A percentile compares a stretch with the other conserved stretches of the same genome.
Conservation (phyloP, 2,888 invertebrate species). For the Dynastes tityus region DNA sequence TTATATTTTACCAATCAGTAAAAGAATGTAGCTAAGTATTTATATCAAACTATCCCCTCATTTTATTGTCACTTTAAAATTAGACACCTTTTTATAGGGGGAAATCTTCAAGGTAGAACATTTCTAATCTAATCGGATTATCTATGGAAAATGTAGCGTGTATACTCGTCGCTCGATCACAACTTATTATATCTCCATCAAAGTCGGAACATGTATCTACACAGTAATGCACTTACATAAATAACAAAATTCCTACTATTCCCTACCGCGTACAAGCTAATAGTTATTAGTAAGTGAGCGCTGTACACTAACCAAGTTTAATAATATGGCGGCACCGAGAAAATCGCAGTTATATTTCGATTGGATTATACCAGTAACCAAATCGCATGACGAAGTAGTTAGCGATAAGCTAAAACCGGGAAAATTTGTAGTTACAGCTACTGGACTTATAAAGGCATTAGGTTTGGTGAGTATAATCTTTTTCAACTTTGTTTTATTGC, state of each 20-base stretch:
- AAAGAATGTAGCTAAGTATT: background rate
- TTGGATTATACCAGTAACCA: slow-evolving; percentile 55
- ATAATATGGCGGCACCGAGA: slow-evolving; percentile 51
- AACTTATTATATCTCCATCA: background rate
- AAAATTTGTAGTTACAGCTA: slow-evolving; percentile 57
- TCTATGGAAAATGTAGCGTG: background rate
- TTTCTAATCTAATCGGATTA: slow-evolving; percentile 13
- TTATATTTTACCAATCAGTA: background rate
- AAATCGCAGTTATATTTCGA: slow-evolving; percentile 56
- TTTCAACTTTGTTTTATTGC: too few species aligned
- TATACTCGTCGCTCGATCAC: background rate
- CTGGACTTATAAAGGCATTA: slow-evolving; percentile 56
- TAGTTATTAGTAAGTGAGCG: background rate
- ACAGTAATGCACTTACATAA: background rate
- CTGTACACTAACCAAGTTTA: background rate
- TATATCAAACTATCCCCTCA: background rate
- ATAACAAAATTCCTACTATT: background rate
- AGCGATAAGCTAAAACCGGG: slow-evolving; percentile 56
- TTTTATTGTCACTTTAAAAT: background rate
- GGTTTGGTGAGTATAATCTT: slow-evolving; percentile 56
- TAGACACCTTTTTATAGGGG: background rate
- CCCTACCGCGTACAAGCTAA: background rate
- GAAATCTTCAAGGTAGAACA: background rate
- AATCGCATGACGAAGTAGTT: slow-evolving; percentile 57
- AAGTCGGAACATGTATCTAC: background rate